Evolutionary conservation across 2,113 vertebrate species (phyloP), one percentile per base, ranked within the genome.

Genomic region (Lota lota): DNA sequence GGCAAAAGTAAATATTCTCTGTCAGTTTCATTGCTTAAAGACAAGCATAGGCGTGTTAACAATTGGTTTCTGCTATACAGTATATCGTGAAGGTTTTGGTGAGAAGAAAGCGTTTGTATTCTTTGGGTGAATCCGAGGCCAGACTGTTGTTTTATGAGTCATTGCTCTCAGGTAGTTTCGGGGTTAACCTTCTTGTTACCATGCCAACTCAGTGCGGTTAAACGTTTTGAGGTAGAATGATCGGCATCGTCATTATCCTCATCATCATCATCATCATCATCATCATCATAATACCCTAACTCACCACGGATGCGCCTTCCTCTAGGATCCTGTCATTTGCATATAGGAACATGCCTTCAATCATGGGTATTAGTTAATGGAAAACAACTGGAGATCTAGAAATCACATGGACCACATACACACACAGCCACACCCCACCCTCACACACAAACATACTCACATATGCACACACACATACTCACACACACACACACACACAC

Each of bases 1-100:
- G 70, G 76, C 70, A 60, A 54, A 77, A 60, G 14, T 53, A 20
- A 19, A 10, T 21, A 62, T 18, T 40, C 24, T 22, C 61, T 15
- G 19, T 61, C 6, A 22, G 24, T 22, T 14, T 56, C 40, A 68
- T 17, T 59, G 66, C 50, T 53, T 58, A 19, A 40, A 33, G 36
- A 20, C 74, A 82, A 40, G 71, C 64, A 75, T 82, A 64, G 79
- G 78, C 53, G 62, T 81, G 78, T 75, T 76, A 40, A 65, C 40
- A 4, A 70, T 22, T 70, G 61, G 22, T 12, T 28, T 66, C 63
- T 1, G 77, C 77, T 76, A 36, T 15, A 3, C 19, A 72, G 64
- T 78, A 74, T 5, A 47, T 47, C 40, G 10, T 12, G 1, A 47
- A 11, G 6, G 10, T 47, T 14, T 47, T 8, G 8, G 40, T 47